phyloP scores from a whole-genome alignment of 2,113 vertebrate genomes.

The Chaetura pelagica region DNA sequence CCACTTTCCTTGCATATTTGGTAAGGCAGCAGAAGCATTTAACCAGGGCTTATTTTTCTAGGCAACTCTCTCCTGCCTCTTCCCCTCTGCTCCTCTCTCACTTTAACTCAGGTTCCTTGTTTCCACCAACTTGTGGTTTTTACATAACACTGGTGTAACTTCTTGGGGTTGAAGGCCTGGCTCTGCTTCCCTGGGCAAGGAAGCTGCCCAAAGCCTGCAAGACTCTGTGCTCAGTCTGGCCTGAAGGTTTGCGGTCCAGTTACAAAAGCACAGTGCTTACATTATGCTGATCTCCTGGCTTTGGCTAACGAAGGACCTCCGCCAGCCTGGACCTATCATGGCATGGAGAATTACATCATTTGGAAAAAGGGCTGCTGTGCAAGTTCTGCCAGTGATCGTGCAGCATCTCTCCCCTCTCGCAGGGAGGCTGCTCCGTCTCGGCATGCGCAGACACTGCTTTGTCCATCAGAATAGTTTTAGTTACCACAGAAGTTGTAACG shows the following conservation, averaged over 20 bases:
- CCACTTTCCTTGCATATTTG: neutral
- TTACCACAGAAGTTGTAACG: neutral
- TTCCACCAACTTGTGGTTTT: neutral
- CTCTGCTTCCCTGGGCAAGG: neutral
- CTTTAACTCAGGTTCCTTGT: neutral
- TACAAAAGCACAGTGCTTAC: neutral
- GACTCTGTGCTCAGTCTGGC: rapidly evolving
- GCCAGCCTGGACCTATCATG: rapidly evolving
- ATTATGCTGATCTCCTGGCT: neutral
- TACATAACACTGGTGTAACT: neutral
- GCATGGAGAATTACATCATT: neutral
- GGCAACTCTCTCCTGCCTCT: neutral
- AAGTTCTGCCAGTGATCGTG: neutral
- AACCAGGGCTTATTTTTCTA: neutral
- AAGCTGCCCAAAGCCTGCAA: neutral
- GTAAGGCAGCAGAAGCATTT: neutral
- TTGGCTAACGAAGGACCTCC: neutral
- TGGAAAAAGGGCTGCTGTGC: neutral
- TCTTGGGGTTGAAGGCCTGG: neutral
- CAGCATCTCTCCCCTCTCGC: neutral
- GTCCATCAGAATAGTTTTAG: neutral
- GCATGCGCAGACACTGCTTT: neutral
- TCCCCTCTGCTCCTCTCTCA: neutral
- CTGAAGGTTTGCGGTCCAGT: neutral
- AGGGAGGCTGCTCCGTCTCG: rapidly evolving